Percentiles rank a stretch among this genome's conserved stretches.
phyloP scores from a whole-genome alignment of 23 tunicate species.

The Phallusia fumigata region DNA sequence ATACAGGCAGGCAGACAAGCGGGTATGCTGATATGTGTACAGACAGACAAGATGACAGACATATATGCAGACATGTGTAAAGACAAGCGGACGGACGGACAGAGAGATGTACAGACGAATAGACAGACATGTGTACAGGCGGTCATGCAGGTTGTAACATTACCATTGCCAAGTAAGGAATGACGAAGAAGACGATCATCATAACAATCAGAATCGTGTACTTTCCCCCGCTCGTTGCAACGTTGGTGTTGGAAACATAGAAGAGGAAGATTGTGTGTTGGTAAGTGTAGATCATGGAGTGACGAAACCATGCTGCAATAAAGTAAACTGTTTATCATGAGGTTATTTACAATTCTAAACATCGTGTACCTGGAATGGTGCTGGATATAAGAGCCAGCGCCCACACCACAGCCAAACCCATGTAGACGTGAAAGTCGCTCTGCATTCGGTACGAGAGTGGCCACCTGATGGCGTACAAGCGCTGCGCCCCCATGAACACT shows the following conservation, averaged over 20 bases:
- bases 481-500: conserved; percentile 24
- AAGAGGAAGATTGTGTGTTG: neutral
- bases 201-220: neutral
- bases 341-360: no score
- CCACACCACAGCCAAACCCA: conserved; percentile 34
- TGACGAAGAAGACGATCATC: neutral
- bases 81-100: no score
- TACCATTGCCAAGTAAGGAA: conserved; percentile 11
- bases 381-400: conserved; percentile 16
- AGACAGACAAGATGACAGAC: no score
- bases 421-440: neutral
- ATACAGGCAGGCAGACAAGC: no score
- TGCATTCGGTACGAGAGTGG: conserved; percentile 28
- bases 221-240: neutral
- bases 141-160: neutral
- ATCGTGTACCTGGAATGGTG: conserved; percentile 40
- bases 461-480: conserved; percentile 26
- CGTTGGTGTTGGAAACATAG: neutral
- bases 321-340: no score
- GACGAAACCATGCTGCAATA: conserved; percentile 6
- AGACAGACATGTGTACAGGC: neutral
- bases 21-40: no score
- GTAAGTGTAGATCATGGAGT: neutral
- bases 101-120: no score
- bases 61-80: no score